Base-by-base conservation (phyloP, 2,113 vertebrate species). In the Halcyon senegalensis region DNA sequence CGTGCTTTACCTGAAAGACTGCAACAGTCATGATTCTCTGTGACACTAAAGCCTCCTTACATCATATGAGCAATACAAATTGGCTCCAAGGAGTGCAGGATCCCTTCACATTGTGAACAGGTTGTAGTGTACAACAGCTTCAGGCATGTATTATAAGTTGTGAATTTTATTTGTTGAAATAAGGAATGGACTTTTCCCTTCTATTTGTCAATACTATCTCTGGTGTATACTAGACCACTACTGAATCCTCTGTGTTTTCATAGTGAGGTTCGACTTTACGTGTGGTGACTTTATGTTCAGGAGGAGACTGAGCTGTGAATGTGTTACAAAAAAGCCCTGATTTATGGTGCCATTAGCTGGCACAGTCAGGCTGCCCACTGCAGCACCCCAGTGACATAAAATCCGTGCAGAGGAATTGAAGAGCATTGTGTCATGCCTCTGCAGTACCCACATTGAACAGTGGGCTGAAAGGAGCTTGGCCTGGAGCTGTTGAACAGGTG, bases 401-500 rank as follows among this genome's bases (percentile, higher is more conserved):
- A 88, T 68, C 64, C 60, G 16, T 0, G 0, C 48, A 74, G 83
- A 78, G 53, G 53, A 41, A 44, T 10, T 25, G 85, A 77, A 56
- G 17, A 62, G 44, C 72, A 25, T 41, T 1, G 2, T 24, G 66
- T 60, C 51, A 28, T 33, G 17, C 39, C 56, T 87, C 53, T 92
- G 83, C 3, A 2, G 53, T 78, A 64, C 86, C 51, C 28, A 60
- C 33, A 56, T 58, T 72, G 44, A 27, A 2, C 86, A 46, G 62
- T 39, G 92, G 76, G 66, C 59, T 92, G 62, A 19, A 74, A 82
- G 37, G 70, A 94, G 73, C 83, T 87, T 92, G 93, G 53, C 50
- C 83, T 87, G 79, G 68, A 90, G 70, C 86, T 89, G 55, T 25
- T 77, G 87, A 87, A 68, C 72, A 94, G 88, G 89, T 92, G 59